Evolutionary conservation across 2,888 invertebrate species (phyloP).

Genomic region (Athalia cordata): DNA sequence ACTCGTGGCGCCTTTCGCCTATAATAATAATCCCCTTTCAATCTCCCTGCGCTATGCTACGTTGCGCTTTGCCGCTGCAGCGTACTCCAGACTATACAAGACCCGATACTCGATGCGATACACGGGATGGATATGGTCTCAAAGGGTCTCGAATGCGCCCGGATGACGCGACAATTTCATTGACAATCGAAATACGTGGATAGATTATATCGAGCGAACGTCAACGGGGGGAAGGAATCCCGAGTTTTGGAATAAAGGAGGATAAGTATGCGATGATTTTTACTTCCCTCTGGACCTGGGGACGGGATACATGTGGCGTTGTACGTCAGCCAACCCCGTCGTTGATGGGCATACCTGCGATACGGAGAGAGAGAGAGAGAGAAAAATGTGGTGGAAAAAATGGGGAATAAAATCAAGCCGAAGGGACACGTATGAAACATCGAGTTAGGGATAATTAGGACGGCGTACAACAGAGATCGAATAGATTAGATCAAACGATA

Average conservation of each 20-base stretch:
- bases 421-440: too few species aligned
- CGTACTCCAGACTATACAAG: too few species aligned
- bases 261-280: too few species aligned
- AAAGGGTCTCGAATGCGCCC: not conserved
- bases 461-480: slow-evolving; percentile 38
- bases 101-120: not conserved
- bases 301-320: too few species aligned
- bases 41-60: not conserved
- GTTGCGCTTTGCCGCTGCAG: not conserved
- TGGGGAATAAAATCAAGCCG: too few species aligned
- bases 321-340: not conserved
- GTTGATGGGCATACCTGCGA: slow-evolving; percentile 36
- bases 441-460: slow-evolving; percentile 41
- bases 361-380: not conserved
- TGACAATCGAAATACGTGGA: too few species aligned
- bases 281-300: too few species aligned
- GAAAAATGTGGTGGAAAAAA: too few species aligned
- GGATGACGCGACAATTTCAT: not conserved
- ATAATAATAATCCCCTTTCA: slow-evolving; percentile 34
- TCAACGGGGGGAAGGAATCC: too few species aligned
- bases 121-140: not conserved
- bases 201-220: too few species aligned
- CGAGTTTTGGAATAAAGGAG: too few species aligned
- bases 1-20: slow-evolving; percentile 1
- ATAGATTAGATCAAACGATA: slow-evolving; percentile 42